These are phyloP conservation scores for Chiroxiphia lanceolata DNA, from an alignment of 2,797 vertebrate genomes.

Conservation along the genomic window DNA sequence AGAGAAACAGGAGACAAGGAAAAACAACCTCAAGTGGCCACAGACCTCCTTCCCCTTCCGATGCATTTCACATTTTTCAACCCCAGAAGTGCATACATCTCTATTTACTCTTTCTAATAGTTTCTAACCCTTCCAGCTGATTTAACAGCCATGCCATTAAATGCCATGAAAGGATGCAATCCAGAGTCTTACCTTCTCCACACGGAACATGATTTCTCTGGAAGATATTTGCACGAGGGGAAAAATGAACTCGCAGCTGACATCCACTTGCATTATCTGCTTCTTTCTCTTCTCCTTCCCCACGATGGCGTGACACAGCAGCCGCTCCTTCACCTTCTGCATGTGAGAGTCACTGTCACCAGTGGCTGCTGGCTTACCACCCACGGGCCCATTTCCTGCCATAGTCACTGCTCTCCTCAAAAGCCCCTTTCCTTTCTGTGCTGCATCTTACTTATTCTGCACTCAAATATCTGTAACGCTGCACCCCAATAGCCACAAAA, in stretches of 20 bases:
- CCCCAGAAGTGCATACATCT: not conserved
- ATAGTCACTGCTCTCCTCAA: not conserved
- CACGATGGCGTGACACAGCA: constrained; percentile 82
- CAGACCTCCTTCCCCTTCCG: not conserved
- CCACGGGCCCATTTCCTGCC: not conserved
- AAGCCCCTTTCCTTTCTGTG: not conserved
- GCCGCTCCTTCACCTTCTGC: constrained; percentile 82
- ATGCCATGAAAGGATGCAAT: not conserved
- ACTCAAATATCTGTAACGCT: not conserved
- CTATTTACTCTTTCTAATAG: not conserved
- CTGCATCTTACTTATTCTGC: not conserved
- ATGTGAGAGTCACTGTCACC: not conserved
- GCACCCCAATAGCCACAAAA: not conserved
- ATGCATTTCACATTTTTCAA: not conserved
- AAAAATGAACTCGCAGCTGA: constrained; percentile 84
- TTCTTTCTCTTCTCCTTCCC: constrained; percentile 71
- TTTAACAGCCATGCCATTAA: not conserved
- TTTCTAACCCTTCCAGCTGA: not conserved
- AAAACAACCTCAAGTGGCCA: not conserved
- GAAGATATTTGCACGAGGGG: constrained; percentile 81
- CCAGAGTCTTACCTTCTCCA: constrained; percentile 80
- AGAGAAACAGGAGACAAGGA: not conserved
- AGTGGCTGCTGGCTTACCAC: not conserved
- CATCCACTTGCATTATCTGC: constrained; percentile 79
- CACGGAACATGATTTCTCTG: constrained; percentile 79